Percentiles rank a stretch among this genome's conserved stretches.
These are phyloP conservation scores for Strix aluco DNA, from an alignment of 2,113 vertebrate genomes.

Conservation along the genomic window DNA sequence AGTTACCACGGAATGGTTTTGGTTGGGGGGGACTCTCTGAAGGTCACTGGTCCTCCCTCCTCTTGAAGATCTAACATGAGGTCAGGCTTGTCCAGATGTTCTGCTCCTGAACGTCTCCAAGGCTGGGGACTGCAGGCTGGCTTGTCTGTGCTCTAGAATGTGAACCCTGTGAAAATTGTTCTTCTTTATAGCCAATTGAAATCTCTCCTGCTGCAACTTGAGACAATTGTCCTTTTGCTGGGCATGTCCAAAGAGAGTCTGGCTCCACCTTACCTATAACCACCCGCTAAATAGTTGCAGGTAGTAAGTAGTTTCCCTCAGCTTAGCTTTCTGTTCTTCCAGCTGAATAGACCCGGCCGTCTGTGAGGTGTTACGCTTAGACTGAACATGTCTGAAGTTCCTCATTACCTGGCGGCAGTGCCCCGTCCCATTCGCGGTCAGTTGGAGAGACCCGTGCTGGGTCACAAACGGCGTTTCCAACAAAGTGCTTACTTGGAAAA, in stretches of 20 bases:
- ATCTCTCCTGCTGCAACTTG: background rate
- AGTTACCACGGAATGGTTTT: background rate
- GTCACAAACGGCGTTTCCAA: background rate
- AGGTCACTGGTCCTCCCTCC: background rate
- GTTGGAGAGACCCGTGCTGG: background rate
- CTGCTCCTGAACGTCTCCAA: background rate
- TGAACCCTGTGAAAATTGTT: background rate
- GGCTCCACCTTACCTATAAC: background rate
- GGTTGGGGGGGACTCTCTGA: background rate
- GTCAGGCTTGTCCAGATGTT: background rate
- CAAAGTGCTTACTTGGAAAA: background rate
- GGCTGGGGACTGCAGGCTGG: background rate
- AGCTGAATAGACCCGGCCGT: background rate
- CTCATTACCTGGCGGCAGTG: too few relatives aligned
- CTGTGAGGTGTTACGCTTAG: background rate
- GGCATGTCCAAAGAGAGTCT: background rate
- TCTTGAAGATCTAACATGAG: background rate
- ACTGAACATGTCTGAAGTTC: too few relatives aligned
- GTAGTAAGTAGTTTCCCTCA: background rate
- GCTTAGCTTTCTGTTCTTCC: background rate
- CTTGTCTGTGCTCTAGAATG: background rate
- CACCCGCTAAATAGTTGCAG: too few relatives aligned
- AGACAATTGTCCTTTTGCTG: background rate
- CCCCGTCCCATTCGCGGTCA: fast-evolving
- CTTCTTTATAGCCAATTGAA: background rate